These are phyloP conservation scores for Linnaemya vulpina DNA, from an alignment of 2,888 invertebrate species.

Conservation along the genomic window DNA sequence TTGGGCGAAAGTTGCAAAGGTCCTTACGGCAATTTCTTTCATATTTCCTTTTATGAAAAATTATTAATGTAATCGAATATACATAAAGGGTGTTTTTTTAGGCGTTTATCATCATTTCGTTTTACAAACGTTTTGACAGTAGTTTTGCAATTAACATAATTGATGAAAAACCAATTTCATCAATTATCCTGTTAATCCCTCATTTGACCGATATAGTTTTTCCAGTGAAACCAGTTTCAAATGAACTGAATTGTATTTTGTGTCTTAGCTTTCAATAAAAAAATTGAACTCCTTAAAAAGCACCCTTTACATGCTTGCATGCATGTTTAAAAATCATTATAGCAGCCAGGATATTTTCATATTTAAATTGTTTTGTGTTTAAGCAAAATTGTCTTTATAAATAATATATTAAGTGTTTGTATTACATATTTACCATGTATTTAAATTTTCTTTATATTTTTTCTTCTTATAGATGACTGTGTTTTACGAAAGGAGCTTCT, in stretches of 20 bases:
- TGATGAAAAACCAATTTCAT: too few species aligned
- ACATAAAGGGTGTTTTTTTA: too few species aligned
- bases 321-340: constrained; percentile 41
- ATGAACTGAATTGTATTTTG: too few species aligned
- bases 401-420: constrained; percentile 32
- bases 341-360: constrained; percentile 14
- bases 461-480: constrained; percentile 28
- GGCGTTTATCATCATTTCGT: too few species aligned
- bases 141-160: too few species aligned
- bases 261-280: too few species aligned
- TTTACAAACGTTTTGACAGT: too few species aligned
- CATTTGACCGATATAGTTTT: too few species aligned
- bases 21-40: background rate
- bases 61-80: background rate
- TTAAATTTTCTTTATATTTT: background rate
- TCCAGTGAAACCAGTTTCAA: too few species aligned
- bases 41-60: background rate
- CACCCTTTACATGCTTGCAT: background rate
- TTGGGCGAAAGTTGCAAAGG: background rate
- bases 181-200: too few species aligned
- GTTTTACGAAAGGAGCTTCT: constrained; percentile 26
- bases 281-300: too few species aligned
- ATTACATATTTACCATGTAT: constrained; percentile 15
- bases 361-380: constrained; percentile 41
- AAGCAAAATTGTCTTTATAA: constrained; percentile 40